These are phyloP conservation scores for Clytia hemisphaerica DNA, from an alignment of 30 jellyfish, hydroid and myxozoan genomes.

Conservation along the genomic window DNA sequence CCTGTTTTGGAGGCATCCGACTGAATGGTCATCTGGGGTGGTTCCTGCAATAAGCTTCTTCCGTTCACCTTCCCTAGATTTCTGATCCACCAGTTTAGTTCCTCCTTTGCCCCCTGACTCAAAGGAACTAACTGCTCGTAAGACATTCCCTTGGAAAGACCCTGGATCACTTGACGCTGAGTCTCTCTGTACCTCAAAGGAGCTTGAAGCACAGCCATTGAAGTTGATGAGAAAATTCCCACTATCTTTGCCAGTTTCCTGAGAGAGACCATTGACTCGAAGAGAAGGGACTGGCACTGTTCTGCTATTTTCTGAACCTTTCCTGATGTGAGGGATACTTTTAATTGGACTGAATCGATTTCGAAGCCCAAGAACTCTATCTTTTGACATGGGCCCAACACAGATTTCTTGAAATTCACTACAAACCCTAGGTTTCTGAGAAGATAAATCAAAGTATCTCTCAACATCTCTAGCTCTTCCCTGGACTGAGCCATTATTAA, in stretches of 20 bases:
- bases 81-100: constrained; percentile 16
- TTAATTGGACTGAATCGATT: constrained; percentile 14
- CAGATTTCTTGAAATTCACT: constrained; percentile 15
- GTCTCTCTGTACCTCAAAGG: not conserved
- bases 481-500: too few species aligned
- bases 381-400: constrained; percentile 20
- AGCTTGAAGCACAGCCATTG: constrained; percentile 31
- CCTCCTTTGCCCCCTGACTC: constrained; percentile 9
- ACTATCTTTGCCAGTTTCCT: constrained; percentile 16
- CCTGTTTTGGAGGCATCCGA: constrained; percentile 40
- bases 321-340: constrained; percentile 7
- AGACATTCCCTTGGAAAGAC: not conserved
- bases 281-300: constrained; percentile 10
- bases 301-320: not conserved
- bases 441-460: too few species aligned
- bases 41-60: not conserved
- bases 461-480: too few species aligned
- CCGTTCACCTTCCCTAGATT: constrained; percentile 18
- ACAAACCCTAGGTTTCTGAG: constrained; percentile 23
- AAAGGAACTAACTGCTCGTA: not conserved
- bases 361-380: constrained; percentile 32
- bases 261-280: not conserved
- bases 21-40: constrained; percentile 1
- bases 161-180: constrained; percentile 17
- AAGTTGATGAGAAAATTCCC: constrained; percentile 26